These are phyloP conservation scores for Thymelicus sylvestris DNA, from an alignment of 2,888 invertebrate genomes.

Conservation along the genomic window DNA sequence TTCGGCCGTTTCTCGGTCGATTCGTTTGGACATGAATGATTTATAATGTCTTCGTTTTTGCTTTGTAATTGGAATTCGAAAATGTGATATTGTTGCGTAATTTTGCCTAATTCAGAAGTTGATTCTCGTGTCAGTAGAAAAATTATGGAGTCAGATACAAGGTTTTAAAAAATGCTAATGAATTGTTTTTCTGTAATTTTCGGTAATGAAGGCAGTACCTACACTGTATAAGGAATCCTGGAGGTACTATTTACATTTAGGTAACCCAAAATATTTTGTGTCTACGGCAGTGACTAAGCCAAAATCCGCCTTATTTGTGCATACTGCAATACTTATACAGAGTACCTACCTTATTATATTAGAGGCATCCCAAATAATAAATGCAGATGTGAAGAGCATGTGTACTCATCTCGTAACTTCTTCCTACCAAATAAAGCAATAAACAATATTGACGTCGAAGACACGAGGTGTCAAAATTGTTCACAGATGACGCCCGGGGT, in stretches of 20 bases:
- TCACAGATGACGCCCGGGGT: constrained; percentile 45
- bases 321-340: no score
- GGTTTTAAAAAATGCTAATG: no score
- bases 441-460: constrained; percentile 35
- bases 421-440: constrained; percentile 37
- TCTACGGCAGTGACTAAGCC: no score
- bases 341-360: not conserved
- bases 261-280: no score
- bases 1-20: constrained; percentile 8
- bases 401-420: not conserved
- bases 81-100: not conserved
- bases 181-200: no score
- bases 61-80: not conserved
- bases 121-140: not conserved
- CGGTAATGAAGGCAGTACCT: no score
- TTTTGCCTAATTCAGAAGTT: not conserved
- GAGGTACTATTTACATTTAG: no score
- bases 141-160: no score
- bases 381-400: not conserved
- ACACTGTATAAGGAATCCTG: no score
- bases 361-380: not conserved
- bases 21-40: constrained; percentile 6
- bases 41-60: constrained; percentile 4
- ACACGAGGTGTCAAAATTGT: constrained; percentile 32
- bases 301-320: no score